phyloP scores from a whole-genome alignment of 2,888 invertebrate species.

The Erpobdella octoculata region DNA sequence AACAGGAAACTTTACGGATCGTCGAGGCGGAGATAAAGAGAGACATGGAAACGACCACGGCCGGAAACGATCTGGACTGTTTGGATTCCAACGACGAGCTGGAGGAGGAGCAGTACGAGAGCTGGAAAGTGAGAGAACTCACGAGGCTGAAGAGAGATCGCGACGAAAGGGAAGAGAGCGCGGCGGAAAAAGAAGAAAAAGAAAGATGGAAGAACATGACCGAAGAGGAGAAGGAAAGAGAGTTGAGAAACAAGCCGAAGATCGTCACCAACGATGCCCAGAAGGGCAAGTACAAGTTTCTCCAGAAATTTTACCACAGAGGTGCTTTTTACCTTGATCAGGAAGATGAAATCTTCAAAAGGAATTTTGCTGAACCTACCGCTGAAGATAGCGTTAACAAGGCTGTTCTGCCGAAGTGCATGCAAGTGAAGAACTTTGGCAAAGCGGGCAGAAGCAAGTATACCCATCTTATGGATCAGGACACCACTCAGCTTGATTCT shows the following conservation, averaged over 20 bases:
- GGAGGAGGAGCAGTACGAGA: slow-evolving; percentile 82
- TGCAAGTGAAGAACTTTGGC: neutral
- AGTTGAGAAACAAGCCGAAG: neutral
- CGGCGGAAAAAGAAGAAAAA: neutral
- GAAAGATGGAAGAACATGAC: neutral
- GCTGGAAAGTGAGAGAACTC: slow-evolving; percentile 61
- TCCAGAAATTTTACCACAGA: neutral
- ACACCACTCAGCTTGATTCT: neutral
- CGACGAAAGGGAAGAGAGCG: neutral
- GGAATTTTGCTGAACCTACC: neutral
- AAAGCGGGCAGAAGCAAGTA: neutral
- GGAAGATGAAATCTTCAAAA: neutral
- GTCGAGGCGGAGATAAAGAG: slow-evolving; percentile 84
- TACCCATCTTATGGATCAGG: neutral
- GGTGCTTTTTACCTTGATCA: neutral
- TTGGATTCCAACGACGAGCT: slow-evolving; percentile 67
- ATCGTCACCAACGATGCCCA: neutral
- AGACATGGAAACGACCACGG: slow-evolving; percentile 64
- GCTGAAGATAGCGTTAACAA: neutral
- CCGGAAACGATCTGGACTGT: slow-evolving; percentile 52
- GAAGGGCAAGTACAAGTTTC: neutral
- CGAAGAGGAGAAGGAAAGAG: neutral
- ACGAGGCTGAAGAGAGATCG: neutral
- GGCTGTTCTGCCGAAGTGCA: neutral
- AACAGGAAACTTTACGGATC: slow-evolving; percentile 34